phyloP scores from a whole-genome alignment of 2,797 vertebrate species.

The Enteromius anoplus region DNA sequence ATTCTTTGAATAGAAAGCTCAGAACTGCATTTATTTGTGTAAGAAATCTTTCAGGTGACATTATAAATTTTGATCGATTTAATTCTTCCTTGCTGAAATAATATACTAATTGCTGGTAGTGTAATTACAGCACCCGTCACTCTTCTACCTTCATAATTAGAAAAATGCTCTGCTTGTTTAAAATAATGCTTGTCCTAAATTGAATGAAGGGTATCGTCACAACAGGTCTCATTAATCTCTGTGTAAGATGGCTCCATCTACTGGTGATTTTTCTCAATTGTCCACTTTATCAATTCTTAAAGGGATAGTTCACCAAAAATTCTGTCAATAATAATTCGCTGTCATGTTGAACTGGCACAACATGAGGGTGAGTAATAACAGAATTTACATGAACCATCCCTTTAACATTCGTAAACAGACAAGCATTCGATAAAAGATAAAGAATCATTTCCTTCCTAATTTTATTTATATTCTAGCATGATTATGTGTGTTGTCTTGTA shows the following conservation, averaged over 20 bases:
- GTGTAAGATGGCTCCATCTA: conserved; percentile 20
- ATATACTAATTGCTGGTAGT: neutral
- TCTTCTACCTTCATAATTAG: conserved; percentile 22
- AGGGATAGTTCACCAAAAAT: neutral
- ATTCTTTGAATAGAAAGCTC: neutral
- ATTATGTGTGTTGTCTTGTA: conserved; percentile 60
- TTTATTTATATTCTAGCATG: neutral
- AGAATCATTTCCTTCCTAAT: neutral
- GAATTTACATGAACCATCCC: neutral
- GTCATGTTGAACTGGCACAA: neutral
- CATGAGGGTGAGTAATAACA: neutral
- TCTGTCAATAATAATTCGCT: neutral
- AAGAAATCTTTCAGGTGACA: neutral
- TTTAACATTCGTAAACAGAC: neutral
- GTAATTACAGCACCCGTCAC: neutral
- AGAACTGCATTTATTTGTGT: neutral
- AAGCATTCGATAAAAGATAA: neutral
- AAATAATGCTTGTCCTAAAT: conserved; percentile 40
- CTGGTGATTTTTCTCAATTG: conserved; percentile 15
- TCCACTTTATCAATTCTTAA: neutral
- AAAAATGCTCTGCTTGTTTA: conserved; percentile 23
- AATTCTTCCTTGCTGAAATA: neutral
- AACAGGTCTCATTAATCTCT: neutral
- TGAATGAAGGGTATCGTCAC: conserved; percentile 9
- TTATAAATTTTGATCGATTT: neutral